Evolutionary conservation across 2,113 vertebrate genomes (phyloP), one percentile per base, ranked within the genome.

Genomic region (Eulemur rufifrons): DNA sequence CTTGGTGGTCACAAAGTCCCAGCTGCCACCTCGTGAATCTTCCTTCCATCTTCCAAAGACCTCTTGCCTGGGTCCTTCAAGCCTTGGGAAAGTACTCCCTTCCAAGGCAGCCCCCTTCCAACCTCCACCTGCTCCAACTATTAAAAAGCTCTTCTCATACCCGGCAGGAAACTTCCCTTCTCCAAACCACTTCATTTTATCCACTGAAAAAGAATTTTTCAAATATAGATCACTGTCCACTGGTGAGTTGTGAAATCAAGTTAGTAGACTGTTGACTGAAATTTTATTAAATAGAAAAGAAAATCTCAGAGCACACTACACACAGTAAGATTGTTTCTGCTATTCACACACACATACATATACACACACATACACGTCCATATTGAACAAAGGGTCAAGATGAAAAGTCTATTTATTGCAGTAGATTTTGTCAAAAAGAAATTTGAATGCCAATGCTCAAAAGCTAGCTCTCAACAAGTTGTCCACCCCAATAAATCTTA

Each of bases 241-340:
- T 66, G 71, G 12, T 91, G 21, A 83, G 18, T 2, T 87, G 18
- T 87, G n/a, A 95, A 90, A 68, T 63, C 34, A 82, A 59, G 14
- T 64, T 92, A 68, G 54, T 17, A 6, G 25, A 73, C 11, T 50
- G 15, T 23, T 76, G 37, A 81, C 73, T 50, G 45, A 27, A 39
- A 96, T 86, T 74, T 20, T 54, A 92, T 25, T 76, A 90, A 91
- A 39, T 63, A 91, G 83, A 52, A 74, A 94, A 91, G 59, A 93
- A 77, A 61, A 76, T 80, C 45, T 64, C 37, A 25, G 17, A 64
- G 45, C 14, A 83, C 12, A 76, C 13, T 59, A 8, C 54, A 92
- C 32, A 39, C 14, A n/a, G 66, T 83, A 61, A 82, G 18, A 13
- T 69, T 92, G 42, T 86, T 61, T 86, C 52, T 82, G 32, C 61